Percentiles rank a stretch among this genome's conserved stretches.
Conservation (phyloP, 2,113 vertebrate genomes). For the Panthera uncia region DNA sequence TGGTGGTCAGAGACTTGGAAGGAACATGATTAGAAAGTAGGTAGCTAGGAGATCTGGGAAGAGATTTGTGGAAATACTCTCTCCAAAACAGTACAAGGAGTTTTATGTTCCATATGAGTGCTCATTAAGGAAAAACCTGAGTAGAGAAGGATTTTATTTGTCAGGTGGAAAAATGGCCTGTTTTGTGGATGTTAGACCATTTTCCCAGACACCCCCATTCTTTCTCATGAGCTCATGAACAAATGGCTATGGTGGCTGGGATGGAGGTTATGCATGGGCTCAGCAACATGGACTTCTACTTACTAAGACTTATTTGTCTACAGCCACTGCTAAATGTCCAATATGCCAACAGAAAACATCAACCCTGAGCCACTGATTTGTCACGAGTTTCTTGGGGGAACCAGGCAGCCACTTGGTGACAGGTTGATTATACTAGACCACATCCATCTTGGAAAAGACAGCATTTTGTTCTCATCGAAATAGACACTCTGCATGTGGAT, state of each 20-base stretch:
- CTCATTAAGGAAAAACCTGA: background rate
- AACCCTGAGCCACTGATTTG: background rate
- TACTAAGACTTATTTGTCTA: background rate
- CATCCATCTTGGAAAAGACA: background rate
- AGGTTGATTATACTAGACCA: background rate
- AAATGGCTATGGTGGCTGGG: background rate
- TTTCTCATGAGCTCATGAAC: background rate
- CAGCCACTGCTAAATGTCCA: background rate
- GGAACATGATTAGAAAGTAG: background rate
- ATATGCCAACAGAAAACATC: background rate
- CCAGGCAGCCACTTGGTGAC: background rate
- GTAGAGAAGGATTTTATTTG: background rate
- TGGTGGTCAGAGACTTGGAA: background rate
- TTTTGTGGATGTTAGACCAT: background rate
- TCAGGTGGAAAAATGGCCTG: background rate
- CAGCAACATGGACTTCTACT: background rate
- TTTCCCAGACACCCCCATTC: background rate
- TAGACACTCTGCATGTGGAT: background rate
- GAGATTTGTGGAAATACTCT: background rate
- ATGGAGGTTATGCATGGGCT: background rate
- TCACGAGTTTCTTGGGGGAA: background rate
- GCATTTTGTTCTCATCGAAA: background rate
- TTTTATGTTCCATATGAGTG: background rate
- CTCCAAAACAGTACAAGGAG: background rate
- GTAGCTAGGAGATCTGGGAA: background rate